Base-by-base conservation (phyloP, 2,888 invertebrate genomes). In the Meteorus colon region DNA sequence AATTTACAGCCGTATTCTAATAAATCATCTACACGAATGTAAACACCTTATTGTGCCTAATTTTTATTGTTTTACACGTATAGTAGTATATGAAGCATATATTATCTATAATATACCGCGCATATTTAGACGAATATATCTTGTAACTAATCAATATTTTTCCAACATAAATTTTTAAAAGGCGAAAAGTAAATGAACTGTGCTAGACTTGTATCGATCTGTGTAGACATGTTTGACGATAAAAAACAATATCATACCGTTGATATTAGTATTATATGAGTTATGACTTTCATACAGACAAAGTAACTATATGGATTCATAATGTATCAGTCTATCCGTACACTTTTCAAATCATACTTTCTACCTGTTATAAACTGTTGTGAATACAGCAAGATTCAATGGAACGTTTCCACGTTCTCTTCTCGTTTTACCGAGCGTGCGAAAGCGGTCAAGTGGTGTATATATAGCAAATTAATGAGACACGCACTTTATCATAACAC, bases 371-470 rank as follows among this genome's bases (percentile, higher is more conserved):
- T 55, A 37, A 37, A 41, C 24, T 37, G 16, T 71, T 71, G 27
- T 48, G 29, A 37, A 51, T 72, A 34, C 27, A 37, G 29, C 34
- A 5, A 62, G 16, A 29, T 48, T 63, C 37, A 65, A 45, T 41
- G 19, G 5, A 62, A 48, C 29, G 70, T 60, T 74, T 74, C 69
- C 74, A 62, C 37, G 68, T 69, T 69, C 69, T 68, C 62, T 62
- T 67, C 51, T n/a, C 37, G 72, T 45, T 48, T 0, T 12, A 72
- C 48, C 48, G 48, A 45, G 63, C 65, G 75, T 75, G 75, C 41
- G 70, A 75, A 75, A 71, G 70, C 75, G 75, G 75, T 70, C 75
- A 37, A 63, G 63, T 48, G 48, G 34, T 24, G 24, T 24, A 24
- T 24, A 0, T 34, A 34, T 37, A 31, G 37, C 34, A 27, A 29